Evolutionary conservation across 1,140 invertebrate genomes (phyloP).

Genomic region (Pararge aegeria): DNA sequence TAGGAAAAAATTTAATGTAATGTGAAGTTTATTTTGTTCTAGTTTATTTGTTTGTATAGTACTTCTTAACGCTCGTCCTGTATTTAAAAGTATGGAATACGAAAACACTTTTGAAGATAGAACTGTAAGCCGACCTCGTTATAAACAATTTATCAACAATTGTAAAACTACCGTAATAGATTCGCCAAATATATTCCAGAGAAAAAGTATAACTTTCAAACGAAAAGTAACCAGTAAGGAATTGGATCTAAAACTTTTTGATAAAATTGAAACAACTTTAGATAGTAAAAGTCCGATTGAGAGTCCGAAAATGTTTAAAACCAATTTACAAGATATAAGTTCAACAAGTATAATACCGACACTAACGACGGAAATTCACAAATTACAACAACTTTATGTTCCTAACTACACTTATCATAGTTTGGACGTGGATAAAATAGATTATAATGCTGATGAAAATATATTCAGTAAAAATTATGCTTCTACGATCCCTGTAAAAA

Average conservation of each 20-base stretch:
- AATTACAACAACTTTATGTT: constrained; percentile 36
- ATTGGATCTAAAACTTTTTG: constrained; percentile 21
- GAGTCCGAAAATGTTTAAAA: constrained; percentile 5
- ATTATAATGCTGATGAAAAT: not conserved
- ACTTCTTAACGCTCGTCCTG: constrained; percentile 53
- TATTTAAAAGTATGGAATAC: constrained; percentile 59
- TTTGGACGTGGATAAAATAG: constrained; percentile 6
- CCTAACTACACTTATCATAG: constrained; percentile 4
- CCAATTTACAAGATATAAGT: not conserved
- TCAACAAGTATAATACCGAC: constrained; percentile 9
- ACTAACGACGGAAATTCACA: constrained; percentile 29
- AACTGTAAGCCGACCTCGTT: constrained; percentile 8
- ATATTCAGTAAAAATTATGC: not conserved
- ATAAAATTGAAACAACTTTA: constrained; percentile 18
- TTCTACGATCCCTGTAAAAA: constrained; percentile 11
- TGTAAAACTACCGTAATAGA: constrained; percentile 13
- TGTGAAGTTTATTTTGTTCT: constrained; percentile 40
- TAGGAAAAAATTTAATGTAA: not conserved
- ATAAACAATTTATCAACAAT: not conserved
- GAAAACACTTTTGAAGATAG: constrained; percentile 24
- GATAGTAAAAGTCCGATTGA: constrained; percentile 13
- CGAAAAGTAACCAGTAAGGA: constrained; percentile 21
- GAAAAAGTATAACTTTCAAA: constrained; percentile 22
- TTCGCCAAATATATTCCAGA: constrained; percentile 20
- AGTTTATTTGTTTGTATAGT: constrained; percentile 71